Evolutionary conservation across 1,140 invertebrate species (phyloP), one percentile per base, ranked within the genome.

Genomic region (Drosophila equinoxialis): DNA sequence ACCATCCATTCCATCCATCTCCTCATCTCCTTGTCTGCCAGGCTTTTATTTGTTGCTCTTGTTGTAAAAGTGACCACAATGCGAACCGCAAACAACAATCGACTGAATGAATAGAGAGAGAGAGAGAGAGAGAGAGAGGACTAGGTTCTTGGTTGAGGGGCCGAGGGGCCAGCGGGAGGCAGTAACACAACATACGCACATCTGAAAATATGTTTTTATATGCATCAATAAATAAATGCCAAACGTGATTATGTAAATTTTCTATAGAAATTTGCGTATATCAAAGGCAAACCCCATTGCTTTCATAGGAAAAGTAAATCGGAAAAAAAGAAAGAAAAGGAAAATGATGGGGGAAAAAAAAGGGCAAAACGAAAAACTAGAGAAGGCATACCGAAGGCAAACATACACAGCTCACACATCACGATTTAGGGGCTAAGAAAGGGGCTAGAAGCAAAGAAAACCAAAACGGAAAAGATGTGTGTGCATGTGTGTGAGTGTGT

Each of bases 161-260:
- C 39, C 3, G 14, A 11, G 23, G 6, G 30, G 30, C 30, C 30
- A 30, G 30, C 13, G 60, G n/a, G 23, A 6, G 35, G 63, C 5
- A 11, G 26, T 10, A 26, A 26, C 7, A 58, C 54, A 64, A 62
- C n/a, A 42, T 17, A 20, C 60, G 62, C 67, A 73, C 71, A 81
- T 75, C 55, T 74, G 57, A 71, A 74, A 79, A 79, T 83, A 79
- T 87, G 68, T 81, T 85, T 78, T 78, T 77, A 60, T 77, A 85
- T 84, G 85, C 84, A 81, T 89, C 84, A 89, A 89, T 89, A 90
- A 89, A 89, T 84, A 89, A 89, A 89, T 89, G 85, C 81, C 84
- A 81, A 81, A 90, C 85, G 84, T 89, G 84, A 89, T 89, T 89
- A 87, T 87, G 84, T 84, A 87, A 87, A 87, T 87, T 84, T 59